Evolutionary conservation across 2,888 invertebrate species (phyloP), one percentile per base, ranked within the genome.

Genomic region (Nasonia oneida): DNA sequence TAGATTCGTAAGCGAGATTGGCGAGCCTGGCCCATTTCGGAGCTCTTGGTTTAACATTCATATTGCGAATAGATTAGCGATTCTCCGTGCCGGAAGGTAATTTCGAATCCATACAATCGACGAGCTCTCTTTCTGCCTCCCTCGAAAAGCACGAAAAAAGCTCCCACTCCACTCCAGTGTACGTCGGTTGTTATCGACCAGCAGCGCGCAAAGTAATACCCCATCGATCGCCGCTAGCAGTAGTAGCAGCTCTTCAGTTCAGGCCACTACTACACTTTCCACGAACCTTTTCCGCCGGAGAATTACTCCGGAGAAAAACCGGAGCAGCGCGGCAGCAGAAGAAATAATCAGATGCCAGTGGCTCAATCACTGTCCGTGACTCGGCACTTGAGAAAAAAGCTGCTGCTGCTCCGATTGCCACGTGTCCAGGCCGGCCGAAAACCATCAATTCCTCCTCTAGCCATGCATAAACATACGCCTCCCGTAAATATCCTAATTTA

Each of bases 361-460:
- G 61, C 78, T 83, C 78, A 83, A 83, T 83, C 78, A 83, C 73
- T 78, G 73, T 23, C 73, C 47, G 29, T 83, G 83, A 83, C 73
- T 64, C 18, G 18, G 78, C 83, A 73, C 29, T 67, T 77, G 23
- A 29, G 18, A 42, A 53, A 64, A 77, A 83, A 47, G n/a, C 8
- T n/a, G n/a, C 57, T 6, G n/a, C 57, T n/a, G 18, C 77, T 29
- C 61, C 71, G 47, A 83, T 83, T 64, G 42, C 53, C 77, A 5
- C 39, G 53, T 42, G 33, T 23, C 12, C 37, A 14, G 1, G 23
- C 12, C 39, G 47, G 14, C 53, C 50, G n/a, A 18, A 82, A 83
- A 29, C 67, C 67, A 70, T 84, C 84, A 61, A 81, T 84, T 75
- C 47, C 84, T 81, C 80, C 29, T 80, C 53, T 12, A 37, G 18